Evolutionary conservation across 1,140 invertebrate species (phyloP), one percentile per base, ranked within the genome.

Genomic region (Pollicipes pollicipes): DNA sequence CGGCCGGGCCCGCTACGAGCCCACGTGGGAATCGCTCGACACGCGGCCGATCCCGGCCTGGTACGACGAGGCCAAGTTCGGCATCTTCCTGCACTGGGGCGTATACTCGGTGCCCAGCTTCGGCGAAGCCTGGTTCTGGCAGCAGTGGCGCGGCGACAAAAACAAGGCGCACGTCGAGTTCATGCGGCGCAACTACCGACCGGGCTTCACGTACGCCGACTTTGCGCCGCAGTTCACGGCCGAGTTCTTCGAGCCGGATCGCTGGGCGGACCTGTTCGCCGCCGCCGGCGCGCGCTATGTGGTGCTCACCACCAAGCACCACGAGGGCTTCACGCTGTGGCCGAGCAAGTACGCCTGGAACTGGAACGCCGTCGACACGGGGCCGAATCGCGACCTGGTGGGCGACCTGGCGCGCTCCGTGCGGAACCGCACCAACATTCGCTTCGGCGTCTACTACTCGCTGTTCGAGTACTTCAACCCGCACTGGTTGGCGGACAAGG

Each of bases 391-490:
- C 72, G 91, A 97, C 81, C 77, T 96, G 32, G 81, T 95, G 66
- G 87, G 88, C 83, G 78, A 79, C 74, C 78, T 95, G 6, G 82
- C 88, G 0, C 74, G 79, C 26, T 88, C 90, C 2, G 83, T 94
- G 30, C 82, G 87, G 72, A 80, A 79, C 13, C 32, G 66, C 6
- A 66, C 72, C 16, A 30, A 73, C 24, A 70, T 95, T 0, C 85
- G 83, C 75, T 95, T 94, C 80, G 93, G 93, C 0, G 78, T 95
- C 0, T 96, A 95, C 77, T 90, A 95, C 78, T 95, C 91, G 0
- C 76, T 95, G 21, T 94, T 87, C 77, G 93, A 95, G 79, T 95
- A 92, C 93, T 96, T 86, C 76, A 90, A 96, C 81, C 91, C 91
- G 0, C 78, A 93, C 30, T 95, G 91, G 77, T 75, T 89, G 28